These are phyloP conservation scores for Cheilosia urbana DNA, from an alignment of 2,888 invertebrate genomes.

Conservation along the genomic window DNA sequence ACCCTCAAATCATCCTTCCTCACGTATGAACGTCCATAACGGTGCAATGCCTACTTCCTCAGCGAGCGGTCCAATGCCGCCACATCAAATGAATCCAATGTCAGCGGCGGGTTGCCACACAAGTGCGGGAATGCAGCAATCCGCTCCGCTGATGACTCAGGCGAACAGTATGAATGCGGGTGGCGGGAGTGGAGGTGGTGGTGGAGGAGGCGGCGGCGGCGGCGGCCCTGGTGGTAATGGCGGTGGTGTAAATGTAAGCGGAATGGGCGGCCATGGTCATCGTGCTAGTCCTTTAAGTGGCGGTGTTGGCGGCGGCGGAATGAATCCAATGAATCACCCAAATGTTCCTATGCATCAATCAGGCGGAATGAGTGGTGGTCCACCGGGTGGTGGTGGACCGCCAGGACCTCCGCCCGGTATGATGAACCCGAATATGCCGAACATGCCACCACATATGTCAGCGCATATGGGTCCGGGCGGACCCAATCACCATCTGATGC, in stretches of 20 bases:
- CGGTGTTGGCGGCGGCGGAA: conserved; percentile 78
- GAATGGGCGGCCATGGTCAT: conserved; percentile 77
- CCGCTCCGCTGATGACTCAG: conserved; percentile 69
- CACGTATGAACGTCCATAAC: conserved; percentile 85
- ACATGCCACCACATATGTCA: conserved; percentile 68
- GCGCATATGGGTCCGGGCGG: conserved; percentile 78
- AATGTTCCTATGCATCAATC: conserved; percentile 83
- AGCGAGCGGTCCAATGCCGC: conserved; percentile 83
- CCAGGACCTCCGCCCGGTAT: conserved; percentile 78
- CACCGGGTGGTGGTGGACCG: conserved; percentile 80
- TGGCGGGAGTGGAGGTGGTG: conserved; percentile 55
- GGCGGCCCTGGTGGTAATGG: conserved; percentile 67
- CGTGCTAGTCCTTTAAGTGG: conserved; percentile 76
- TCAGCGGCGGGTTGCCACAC: conserved; percentile 70
- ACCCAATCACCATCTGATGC: conserved; percentile 76
- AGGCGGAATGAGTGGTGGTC: conserved; percentile 82
- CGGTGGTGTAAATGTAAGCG: conserved; percentile 77
- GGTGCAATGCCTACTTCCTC: conserved; percentile 85
- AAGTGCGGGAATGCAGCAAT: conserved; percentile 63
- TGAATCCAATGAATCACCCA: conserved; percentile 82
- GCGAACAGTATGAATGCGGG: conserved; percentile 80
- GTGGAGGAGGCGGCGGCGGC: conserved; percentile 70
- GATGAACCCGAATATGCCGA: conserved; percentile 79
- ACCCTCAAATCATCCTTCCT: conserved; percentile 67
- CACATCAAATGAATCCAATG: conserved; percentile 80